Conservation (phyloP, 2,888 invertebrate species). For the Eupsilia transversa region DNA sequence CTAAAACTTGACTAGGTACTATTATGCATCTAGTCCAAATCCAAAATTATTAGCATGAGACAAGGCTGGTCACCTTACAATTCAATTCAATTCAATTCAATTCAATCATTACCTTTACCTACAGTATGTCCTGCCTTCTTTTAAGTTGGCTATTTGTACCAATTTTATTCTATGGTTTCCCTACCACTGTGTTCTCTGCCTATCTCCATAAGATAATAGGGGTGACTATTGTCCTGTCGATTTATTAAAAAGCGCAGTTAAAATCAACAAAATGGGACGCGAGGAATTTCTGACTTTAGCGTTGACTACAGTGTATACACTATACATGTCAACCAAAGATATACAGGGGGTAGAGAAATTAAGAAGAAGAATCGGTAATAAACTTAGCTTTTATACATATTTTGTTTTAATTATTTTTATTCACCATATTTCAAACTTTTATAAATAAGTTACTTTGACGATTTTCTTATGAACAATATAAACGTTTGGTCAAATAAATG, state of each 20-base stretch:
- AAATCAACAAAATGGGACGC: slow-evolving; percentile 56
- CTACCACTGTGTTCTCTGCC: not conserved
- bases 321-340: slow-evolving; percentile 30
- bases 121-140: too few relatives aligned
- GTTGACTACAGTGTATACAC: slow-evolving; percentile 48
- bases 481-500: not conserved
- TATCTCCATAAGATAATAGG: slow-evolving; percentile 28
- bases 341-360: slow-evolving; percentile 41
- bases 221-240: slow-evolving; percentile 47
- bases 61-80: too few relatives aligned
- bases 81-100: too few relatives aligned
- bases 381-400: not conserved
- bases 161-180: slow-evolving; percentile 4
- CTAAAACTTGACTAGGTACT: too few relatives aligned
- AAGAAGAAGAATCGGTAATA: not conserved
- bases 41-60: not conserved
- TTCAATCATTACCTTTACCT: too few relatives aligned
- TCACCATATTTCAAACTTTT: not conserved
- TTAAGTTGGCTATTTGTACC: not conserved
- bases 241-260: slow-evolving; percentile 56
- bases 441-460: not conserved
- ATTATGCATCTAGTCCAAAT: too few relatives aligned
- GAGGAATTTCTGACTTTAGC: slow-evolving; percentile 70
- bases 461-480: not conserved
- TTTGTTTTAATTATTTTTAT: not conserved